phyloP scores from a whole-genome alignment of 2,113 vertebrate genomes.

The Mirounga angustirostris region DNA sequence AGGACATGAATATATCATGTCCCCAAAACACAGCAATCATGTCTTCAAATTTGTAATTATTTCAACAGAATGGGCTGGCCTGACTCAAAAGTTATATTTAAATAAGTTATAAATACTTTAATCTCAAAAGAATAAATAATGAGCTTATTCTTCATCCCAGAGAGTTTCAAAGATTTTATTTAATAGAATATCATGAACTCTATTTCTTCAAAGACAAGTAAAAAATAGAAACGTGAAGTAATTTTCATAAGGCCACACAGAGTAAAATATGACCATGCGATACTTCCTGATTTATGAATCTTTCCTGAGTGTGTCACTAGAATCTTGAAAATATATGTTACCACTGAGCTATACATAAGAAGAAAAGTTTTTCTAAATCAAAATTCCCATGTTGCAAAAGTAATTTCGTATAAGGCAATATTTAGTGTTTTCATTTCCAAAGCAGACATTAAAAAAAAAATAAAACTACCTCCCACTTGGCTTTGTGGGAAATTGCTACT shows the following conservation, averaged over 20 bases:
- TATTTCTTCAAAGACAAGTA: slow-evolving; percentile 58
- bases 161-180: background rate
- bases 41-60: slow-evolving; percentile 26
- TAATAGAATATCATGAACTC: slow-evolving; percentile 34
- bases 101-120: slow-evolving; percentile 26
- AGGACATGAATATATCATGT: slow-evolving; percentile 40
- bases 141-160: background rate
- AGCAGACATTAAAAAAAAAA: slow-evolving; percentile 58
- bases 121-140: slow-evolving; percentile 31
- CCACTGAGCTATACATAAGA: background rate
- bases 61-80: slow-evolving; percentile 10
- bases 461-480: slow-evolving; percentile 27
- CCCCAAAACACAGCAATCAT: background rate
- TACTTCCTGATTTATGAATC: slow-evolving; percentile 53
- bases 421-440: slow-evolving; percentile 71
- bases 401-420: slow-evolving; percentile 66
- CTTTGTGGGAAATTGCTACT: slow-evolving; percentile 44
- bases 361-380: slow-evolving; percentile 35
- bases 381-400: slow-evolving; percentile 50
- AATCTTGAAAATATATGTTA: slow-evolving; percentile 51
- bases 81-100: slow-evolving; percentile 33
- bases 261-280: slow-evolving; percentile 34
- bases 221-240: slow-evolving; percentile 39
- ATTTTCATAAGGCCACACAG: slow-evolving; percentile 24
- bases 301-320: slow-evolving; percentile 10